Evolutionary conservation across 2,797 vertebrate species (phyloP).

Genomic region (Hoplostethus mediterraneus): DNA sequence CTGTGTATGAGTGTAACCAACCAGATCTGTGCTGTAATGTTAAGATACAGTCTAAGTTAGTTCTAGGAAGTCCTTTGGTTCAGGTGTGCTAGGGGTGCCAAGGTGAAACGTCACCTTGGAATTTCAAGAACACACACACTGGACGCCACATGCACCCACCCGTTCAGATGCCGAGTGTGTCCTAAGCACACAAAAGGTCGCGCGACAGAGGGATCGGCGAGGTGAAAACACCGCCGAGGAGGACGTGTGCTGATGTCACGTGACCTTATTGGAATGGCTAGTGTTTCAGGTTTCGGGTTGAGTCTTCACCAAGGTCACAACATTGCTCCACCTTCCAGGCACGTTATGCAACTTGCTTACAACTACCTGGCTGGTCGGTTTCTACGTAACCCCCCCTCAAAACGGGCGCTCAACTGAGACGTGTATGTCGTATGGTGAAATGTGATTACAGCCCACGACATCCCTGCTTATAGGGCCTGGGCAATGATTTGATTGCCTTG

Average conservation of each 20-base stretch:
- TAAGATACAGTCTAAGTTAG: too few relatives aligned
- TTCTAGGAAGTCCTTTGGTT: too few relatives aligned
- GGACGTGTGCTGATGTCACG: conserved; percentile 42
- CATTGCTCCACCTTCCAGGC: conserved; percentile 37
- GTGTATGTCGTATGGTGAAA: too few relatives aligned
- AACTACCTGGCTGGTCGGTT: not conserved
- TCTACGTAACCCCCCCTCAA: too few relatives aligned
- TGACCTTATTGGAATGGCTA: conserved; percentile 57
- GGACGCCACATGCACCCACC: conserved; percentile 32
- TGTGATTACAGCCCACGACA: too few relatives aligned
- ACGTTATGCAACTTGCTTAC: conserved; percentile 28
- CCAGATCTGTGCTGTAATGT: not conserved
- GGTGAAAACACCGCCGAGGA: conserved; percentile 25
- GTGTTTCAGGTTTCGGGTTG: conserved; percentile 66
- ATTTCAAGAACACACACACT: conserved; percentile 28
- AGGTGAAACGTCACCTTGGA: conserved; percentile 27
- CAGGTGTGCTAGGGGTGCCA: too few relatives aligned
- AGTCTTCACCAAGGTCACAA: conserved; percentile 57
- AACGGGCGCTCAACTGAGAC: too few relatives aligned
- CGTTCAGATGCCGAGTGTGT: conserved; percentile 41
- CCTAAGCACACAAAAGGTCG: conserved; percentile 48
- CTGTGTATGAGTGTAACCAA: not conserved
- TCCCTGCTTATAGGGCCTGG: too few relatives aligned
- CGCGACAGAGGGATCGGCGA: conserved; percentile 44
- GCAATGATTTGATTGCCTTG: too few relatives aligned